Evolutionary conservation across 1,140 invertebrate species (phyloP).

Genomic region (Nephotettix cincticeps): DNA sequence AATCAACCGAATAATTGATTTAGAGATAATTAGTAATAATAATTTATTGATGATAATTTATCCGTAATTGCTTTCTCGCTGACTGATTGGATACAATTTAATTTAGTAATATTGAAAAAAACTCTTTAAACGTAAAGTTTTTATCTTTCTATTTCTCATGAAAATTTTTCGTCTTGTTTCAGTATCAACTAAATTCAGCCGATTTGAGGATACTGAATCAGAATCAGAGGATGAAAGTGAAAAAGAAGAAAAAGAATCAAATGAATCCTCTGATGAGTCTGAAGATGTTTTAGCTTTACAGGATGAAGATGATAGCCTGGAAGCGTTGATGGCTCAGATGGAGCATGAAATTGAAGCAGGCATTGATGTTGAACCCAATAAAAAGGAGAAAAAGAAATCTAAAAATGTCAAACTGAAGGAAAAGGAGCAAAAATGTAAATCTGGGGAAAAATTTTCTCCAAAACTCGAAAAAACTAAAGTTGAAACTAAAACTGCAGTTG

Average conservation of each 20-base stretch:
- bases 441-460: background rate
- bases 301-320: slow-evolving; percentile 47
- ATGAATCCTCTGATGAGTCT: slow-evolving; percentile 30
- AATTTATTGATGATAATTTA: too few species aligned
- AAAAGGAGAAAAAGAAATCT: slow-evolving; percentile 41
- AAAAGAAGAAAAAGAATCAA: slow-evolving; percentile 23
- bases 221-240: slow-evolving; percentile 44
- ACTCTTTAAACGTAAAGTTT: too few species aligned
- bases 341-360: slow-evolving; percentile 46
- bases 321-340: slow-evolving; percentile 50
- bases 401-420: slow-evolving; percentile 33
- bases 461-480: slow-evolving; percentile 11
- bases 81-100: too few species aligned
- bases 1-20: too few species aligned
- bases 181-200: slow-evolving; percentile 47
- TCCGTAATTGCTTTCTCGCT: too few species aligned
- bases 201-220: slow-evolving; percentile 45
- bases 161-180: too few species aligned
- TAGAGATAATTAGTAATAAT: too few species aligned
- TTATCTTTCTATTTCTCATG: too few species aligned
- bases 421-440: slow-evolving; percentile 2
- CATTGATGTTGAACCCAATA: slow-evolving; percentile 30
- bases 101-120: too few species aligned
- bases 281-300: slow-evolving; percentile 46
- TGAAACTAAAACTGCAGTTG: background rate